Evolutionary conservation across 2,888 invertebrate genomes (phyloP), one percentile per base, ranked within the genome.

Genomic region (Hypsopygia costalis): DNA sequence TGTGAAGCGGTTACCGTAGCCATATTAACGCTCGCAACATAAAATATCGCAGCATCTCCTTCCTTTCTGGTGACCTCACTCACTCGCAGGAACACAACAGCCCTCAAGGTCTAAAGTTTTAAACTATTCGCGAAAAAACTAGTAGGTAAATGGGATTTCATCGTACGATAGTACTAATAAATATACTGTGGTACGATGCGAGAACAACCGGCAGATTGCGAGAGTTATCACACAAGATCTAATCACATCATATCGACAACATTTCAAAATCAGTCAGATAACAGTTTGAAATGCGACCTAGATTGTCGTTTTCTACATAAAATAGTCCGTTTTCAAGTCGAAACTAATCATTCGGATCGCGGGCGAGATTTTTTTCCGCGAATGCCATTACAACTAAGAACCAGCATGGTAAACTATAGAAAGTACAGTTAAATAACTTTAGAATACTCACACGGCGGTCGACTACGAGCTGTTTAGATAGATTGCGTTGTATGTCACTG

Each of bases 351-450:
- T 62, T 61, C 57, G 65, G 57, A 52, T 53, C 46, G 57, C 60
- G 56, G 60, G 65, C 68, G 67, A 25, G 6, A 25, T 75, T 71
- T 78, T 75, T 81, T 80, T 78, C 75, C 73, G 82, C 80, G 71
- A 82, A 80, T 69, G 68, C 60, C 52, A 52, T 49, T 55, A 54
- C 58, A 62, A 63, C 68, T 65, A 53, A 58, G 68, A 68, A 66
- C 63, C 64, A 64, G 60, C 69, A 66, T 66, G 68, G 60, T 66
- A 68, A 65, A 69, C 67, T 69, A 74, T 74, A 69, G 72, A 75
- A 78, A 75, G 78, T 80, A 85, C 85, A 80, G 83, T 82, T 83
- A 83, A 72, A 76, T 74, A 73, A 71, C 69, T 75, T 70, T 62
- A 69, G 67, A 71, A 74, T 81, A 83, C 83, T 83, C 73, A 85